phyloP scores from a whole-genome alignment of 2,113 vertebrate genomes.

The Pavo muticus region DNA sequence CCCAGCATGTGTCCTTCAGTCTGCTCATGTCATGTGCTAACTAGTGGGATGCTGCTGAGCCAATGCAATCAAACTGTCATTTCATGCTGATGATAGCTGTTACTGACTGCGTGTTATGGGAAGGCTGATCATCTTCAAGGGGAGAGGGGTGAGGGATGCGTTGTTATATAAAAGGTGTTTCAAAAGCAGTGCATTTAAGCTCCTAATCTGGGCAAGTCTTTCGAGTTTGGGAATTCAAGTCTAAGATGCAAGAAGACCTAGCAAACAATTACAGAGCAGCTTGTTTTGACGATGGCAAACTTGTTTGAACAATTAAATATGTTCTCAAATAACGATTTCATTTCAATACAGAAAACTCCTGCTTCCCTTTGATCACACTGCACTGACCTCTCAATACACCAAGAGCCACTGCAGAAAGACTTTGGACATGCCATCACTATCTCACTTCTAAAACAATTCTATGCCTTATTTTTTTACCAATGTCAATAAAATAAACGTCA shows the following conservation, averaged over 20 bases:
- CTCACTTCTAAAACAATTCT: background rate
- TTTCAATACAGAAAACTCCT: background rate
- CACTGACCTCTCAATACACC: background rate
- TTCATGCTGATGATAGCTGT: background rate
- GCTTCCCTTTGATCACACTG: background rate
- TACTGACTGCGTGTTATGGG: rapidly evolving
- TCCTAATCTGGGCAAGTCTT: conserved; percentile 48
- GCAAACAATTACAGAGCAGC: conserved; percentile 22
- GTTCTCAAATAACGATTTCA: background rate
- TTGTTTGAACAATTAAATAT: background rate
- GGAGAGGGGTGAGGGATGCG: background rate
- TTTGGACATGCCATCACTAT: background rate
- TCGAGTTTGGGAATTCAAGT: conserved; percentile 11
- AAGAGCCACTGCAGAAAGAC: background rate
- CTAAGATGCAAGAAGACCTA: background rate
- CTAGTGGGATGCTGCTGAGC: background rate
- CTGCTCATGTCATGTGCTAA: no score
- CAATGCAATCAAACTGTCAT: rapidly evolving
- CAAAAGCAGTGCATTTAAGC: conserved; percentile 22
- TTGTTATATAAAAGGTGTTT: background rate
- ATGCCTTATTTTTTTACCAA: background rate
- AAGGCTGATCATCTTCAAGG: rapidly evolving
- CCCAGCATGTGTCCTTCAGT: no score
- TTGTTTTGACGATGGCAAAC: conserved; percentile 32
- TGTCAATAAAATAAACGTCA: background rate